Conservation (phyloP, 2,113 vertebrate genomes). For the Dunckerocampus dactyliophorus region DNA sequence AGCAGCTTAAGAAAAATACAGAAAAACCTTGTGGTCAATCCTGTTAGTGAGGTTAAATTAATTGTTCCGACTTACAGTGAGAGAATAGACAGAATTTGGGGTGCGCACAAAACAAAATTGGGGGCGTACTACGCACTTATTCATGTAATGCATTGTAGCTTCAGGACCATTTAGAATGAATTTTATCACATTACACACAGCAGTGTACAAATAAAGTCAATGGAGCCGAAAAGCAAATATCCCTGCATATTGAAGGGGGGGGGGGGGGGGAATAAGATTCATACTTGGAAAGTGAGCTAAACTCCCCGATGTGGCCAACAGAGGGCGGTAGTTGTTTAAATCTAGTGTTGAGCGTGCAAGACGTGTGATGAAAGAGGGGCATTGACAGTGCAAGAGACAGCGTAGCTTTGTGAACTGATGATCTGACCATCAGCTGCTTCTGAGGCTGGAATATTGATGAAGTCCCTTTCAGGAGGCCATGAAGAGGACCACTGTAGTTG, state of each 20-base stretch:
- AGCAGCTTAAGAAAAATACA: no score
- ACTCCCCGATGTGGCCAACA: slow-evolving; percentile 39
- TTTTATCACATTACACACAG: background rate
- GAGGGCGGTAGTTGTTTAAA: slow-evolving; percentile 43
- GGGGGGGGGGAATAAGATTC: background rate
- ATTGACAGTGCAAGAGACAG: slow-evolving; percentile 53
- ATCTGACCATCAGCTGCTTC: slow-evolving; percentile 32
- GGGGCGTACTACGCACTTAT: no score
- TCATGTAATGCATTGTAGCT: no score
- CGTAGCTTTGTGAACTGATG: slow-evolving; percentile 55
- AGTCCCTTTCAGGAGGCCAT: slow-evolving; percentile 35
- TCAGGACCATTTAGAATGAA: background rate
- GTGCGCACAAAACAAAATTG: no score
- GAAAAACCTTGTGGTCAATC: no score
- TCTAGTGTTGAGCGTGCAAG: slow-evolving; percentile 16
- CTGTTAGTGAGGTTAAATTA: no score
- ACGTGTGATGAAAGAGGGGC: slow-evolving; percentile 44
- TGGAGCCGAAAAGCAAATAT: no score
- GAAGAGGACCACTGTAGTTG: slow-evolving; percentile 54
- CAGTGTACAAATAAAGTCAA: no score
- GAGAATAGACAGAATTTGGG: no score
- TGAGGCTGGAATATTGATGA: slow-evolving; percentile 58
- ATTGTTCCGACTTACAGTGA: no score
- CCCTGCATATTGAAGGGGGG: no score
- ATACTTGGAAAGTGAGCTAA: background rate